Conservation (phyloP, 2,113 vertebrate genomes). For the Eretmodus cyanostictus region DNA sequence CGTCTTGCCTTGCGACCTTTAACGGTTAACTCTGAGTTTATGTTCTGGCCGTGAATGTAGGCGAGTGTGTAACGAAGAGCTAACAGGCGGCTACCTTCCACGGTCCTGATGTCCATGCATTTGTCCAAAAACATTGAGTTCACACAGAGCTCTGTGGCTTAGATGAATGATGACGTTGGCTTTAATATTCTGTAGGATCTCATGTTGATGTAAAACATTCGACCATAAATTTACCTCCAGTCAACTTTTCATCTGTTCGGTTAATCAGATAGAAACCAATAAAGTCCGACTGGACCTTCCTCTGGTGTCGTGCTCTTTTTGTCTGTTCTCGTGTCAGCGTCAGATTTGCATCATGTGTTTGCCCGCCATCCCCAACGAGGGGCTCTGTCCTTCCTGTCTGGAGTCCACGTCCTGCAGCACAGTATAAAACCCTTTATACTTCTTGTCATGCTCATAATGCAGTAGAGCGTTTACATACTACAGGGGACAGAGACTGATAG, state of each 20-base stretch:
- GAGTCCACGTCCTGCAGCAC: not conserved
- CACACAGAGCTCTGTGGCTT: constrained; percentile 1
- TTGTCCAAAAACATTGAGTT: not conserved
- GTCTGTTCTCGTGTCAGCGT: accelerated
- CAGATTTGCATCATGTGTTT: not conserved
- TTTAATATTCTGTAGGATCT: constrained; percentile 20
- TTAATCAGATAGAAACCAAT: constrained; percentile 53
- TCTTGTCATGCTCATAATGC: accelerated
- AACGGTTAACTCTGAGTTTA: not conserved
- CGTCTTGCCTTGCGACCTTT: constrained; percentile 70
- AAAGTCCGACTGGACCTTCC: constrained; percentile 43
- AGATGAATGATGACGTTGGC: not conserved
- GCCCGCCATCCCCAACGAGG: accelerated
- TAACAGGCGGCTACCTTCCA: not conserved
- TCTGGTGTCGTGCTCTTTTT: not conserved
- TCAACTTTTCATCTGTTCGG: constrained; percentile 24
- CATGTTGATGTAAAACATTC: constrained; percentile 18
- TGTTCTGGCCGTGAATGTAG: constrained; percentile 26
- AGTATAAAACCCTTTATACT: not conserved
- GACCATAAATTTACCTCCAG: not conserved
- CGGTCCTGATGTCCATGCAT: not conserved
- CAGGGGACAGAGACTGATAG: accelerated
- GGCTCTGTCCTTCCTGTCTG: not conserved
- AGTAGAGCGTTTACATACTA: not conserved
- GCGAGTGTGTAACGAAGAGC: not conserved